A percentile compares a stretch with the other conserved stretches of the same genome.
These are phyloP conservation scores for Saguinus midas DNA, from an alignment of 2,113 vertebrate species.

Conservation along the genomic window DNA sequence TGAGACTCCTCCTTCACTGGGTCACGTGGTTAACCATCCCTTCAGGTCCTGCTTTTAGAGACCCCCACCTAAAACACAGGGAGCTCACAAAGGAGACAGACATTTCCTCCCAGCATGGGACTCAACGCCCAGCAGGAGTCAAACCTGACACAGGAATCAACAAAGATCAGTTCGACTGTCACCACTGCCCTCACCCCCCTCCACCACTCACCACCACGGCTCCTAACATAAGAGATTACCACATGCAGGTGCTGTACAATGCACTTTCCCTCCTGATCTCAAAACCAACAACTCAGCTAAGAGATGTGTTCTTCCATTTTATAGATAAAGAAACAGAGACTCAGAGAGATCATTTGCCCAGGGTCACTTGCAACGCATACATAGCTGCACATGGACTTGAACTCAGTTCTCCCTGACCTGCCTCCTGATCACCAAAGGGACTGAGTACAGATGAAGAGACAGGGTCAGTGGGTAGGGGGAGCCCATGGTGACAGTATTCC, in stretches of 20 bases:
- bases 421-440: not conserved
- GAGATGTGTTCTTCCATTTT: too few species aligned
- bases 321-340: not conserved
- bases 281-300: not conserved
- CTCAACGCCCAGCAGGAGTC: fast-evolving
- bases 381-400: not conserved
- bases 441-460: not conserved
- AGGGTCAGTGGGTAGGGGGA: not conserved
- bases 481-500: not conserved
- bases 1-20: fast-evolving
- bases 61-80: too few species aligned
- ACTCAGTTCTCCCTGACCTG: not conserved
- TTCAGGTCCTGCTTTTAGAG: not conserved
- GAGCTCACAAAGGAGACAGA: not conserved
- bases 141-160: not conserved
- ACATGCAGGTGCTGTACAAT: fast-evolving
- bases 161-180: not conserved
- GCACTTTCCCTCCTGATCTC: not conserved
- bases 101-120: fast-evolving
- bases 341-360: not conserved
- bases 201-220: fast-evolving
- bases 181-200: too few species aligned
- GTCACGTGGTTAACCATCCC: not conserved
- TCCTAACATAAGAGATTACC: fast-evolving
- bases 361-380: not conserved